Conservation (phyloP, 1,140 invertebrate species). For the Semibalanus balanoides region DNA sequence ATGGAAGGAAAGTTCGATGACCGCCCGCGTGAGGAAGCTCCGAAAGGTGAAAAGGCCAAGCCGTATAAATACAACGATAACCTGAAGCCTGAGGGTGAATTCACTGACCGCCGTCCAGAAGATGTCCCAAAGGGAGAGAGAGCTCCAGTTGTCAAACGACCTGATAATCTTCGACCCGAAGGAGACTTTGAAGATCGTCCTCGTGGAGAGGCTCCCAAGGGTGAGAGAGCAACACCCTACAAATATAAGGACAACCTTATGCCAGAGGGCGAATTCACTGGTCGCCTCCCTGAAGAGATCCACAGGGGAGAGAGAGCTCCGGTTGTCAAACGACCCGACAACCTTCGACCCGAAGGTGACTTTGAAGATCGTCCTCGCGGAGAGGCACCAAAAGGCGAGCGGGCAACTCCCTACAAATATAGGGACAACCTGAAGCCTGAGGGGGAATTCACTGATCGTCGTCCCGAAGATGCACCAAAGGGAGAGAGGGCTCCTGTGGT, state of each 20-base stretch:
- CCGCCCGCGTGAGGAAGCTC: conserved; percentile 13
- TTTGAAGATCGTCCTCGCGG: conserved; percentile 30
- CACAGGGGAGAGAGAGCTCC: conserved; percentile 11
- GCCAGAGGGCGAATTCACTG: conserved; percentile 26
- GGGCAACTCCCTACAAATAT: conserved; percentile 21
- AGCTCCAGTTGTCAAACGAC: conserved; percentile 6
- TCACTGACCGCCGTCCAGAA: conserved; percentile 13
- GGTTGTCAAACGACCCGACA: conserved; percentile 32
- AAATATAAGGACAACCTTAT: conserved; percentile 39
- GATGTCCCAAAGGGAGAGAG: conserved; percentile 8
- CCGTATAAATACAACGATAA: conserved; percentile 40
- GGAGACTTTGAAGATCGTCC: conserved; percentile 24
- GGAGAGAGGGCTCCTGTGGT: conserved; percentile 8
- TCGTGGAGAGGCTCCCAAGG: conserved; percentile 19
- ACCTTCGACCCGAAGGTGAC: conserved; percentile 37
- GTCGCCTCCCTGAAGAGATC: conserved; percentile 16
- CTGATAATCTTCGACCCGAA: conserved; percentile 36
- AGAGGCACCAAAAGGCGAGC: conserved; percentile 25
- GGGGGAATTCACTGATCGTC: conserved; percentile 28
- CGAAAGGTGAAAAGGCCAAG: conserved; percentile 37
- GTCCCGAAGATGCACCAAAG: conserved; percentile 28
- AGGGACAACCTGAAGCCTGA: conserved; percentile 21
- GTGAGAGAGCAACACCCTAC: conserved; percentile 31
- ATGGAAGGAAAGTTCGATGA: conserved; percentile 23
- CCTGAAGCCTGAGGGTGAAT: conserved; percentile 27